Base-by-base conservation (phyloP, 2,797 vertebrate genomes). In the Cyprinodon diabolis region DNA sequence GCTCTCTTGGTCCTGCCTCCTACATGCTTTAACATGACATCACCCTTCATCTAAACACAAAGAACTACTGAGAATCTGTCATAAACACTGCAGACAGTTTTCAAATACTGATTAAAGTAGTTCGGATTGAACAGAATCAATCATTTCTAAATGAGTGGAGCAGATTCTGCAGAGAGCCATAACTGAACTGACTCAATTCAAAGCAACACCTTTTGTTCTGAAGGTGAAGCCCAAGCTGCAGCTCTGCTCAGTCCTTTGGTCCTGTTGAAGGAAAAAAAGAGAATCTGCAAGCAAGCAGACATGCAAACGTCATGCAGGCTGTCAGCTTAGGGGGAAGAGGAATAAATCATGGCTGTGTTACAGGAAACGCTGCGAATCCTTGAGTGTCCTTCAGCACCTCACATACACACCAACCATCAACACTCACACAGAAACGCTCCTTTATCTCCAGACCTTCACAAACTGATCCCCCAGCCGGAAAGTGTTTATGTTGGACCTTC, bases 291-390 rank as follows among this genome's bases (percentile, higher is more conserved):
- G 25, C 54, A 58, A 25, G 23, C 23, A 63, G 2, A 51, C 66
- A 62, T 52, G 43, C 74, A 66, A 55, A 12, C 14, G 21, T 35
- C 63, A 74, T 63, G 49, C 43, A 66, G 23, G 23, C 78, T 80
- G 82, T 83, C 71, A 57, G 78, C 80, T 79, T 54, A 54, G 76
- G 72, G 75, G 66, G 65, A 80, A 48, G 66, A 70, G 68, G 58
- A 79, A 87, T 85, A 85, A 83, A 83, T 87, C 86, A 83, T 75
- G 45, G 73, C 74, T 54, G 71, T 57, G 72, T 83, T 83, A 70
- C 78, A 85, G 83, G 76, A 83, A 85, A 71, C 66, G 40, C 54
- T n/a, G 66, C 68, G 74, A 80, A 84, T 82, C 82, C 82, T 84
- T 82, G 71, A 81, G 60, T 83, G 78, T 48, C 69, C 74, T 77